These are phyloP conservation scores for Butorides virescens DNA, from an alignment of 2,113 vertebrate genomes.

Conservation along the genomic window DNA sequence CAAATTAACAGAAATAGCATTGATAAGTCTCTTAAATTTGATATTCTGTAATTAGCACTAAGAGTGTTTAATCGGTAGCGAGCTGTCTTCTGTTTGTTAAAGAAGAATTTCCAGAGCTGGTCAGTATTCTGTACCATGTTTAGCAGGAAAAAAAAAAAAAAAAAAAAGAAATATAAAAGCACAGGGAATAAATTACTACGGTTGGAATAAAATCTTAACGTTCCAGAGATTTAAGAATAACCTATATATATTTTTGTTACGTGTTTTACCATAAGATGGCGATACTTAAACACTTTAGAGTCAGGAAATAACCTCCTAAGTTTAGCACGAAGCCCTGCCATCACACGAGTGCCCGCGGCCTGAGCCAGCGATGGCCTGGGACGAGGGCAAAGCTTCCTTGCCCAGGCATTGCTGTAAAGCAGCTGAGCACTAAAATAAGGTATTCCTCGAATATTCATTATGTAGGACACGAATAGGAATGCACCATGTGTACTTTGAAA, in stretches of 20 bases:
- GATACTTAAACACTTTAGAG: conserved; percentile 44
- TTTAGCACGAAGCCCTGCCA: neutral
- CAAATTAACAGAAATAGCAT: conserved; percentile 14
- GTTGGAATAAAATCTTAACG: neutral
- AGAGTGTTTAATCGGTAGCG: neutral
- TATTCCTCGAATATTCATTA: neutral
- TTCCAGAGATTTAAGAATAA: neutral
- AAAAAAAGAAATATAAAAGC: neutral
- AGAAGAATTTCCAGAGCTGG: neutral
- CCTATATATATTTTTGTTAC: neutral
- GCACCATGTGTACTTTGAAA: neutral
- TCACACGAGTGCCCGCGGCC: neutral
- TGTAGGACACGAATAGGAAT: neutral
- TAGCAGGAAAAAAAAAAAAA: neutral
- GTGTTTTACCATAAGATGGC: conserved; percentile 57
- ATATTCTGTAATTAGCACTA: neutral
- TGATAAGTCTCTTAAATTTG: conserved; percentile 25
- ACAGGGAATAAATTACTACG: neutral
- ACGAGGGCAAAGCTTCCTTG: neutral
- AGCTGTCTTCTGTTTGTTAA: neutral
- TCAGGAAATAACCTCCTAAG: neutral
- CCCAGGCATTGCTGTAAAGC: neutral
- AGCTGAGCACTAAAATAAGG: neutral
- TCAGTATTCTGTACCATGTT: neutral
- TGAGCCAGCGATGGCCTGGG: neutral